Conservation (phyloP, 2,113 vertebrate genomes). For the Crotalus tigris region DNA sequence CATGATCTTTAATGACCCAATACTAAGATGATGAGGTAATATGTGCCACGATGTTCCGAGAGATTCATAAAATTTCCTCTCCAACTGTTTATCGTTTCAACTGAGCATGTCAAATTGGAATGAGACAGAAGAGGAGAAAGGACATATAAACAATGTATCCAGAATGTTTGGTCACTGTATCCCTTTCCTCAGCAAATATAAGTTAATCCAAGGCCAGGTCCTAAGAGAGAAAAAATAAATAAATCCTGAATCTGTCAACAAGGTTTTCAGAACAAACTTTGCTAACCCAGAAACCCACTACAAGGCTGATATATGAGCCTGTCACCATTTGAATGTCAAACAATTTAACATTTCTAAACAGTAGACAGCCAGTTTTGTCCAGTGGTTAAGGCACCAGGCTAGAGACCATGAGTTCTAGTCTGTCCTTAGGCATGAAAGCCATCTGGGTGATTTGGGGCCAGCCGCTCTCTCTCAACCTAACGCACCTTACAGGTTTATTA, state of each 20-base stretch:
- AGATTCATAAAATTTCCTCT: not conserved
- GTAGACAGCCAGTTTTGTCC: not conserved
- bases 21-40: not conserved
- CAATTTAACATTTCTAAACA: not conserved
- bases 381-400: not conserved
- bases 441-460: not conserved
- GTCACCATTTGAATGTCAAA: not conserved
- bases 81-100: not conserved
- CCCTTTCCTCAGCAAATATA: not conserved
- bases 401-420: not conserved
- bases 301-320: not conserved
- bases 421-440: not conserved
- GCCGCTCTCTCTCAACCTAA: not conserved
- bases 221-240: not conserved
- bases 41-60: not conserved
- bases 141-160: not conserved
- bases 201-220: not conserved
- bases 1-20: not conserved
- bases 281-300: not conserved
- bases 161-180: not conserved
- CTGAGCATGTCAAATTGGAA: not conserved
- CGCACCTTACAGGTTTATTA: not conserved
- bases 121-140: not conserved
- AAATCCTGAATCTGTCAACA: not conserved
- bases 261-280: not conserved